These are phyloP conservation scores for Elaphurus davidianus DNA, from an alignment of 2,113 vertebrate species.

Conservation along the genomic window DNA sequence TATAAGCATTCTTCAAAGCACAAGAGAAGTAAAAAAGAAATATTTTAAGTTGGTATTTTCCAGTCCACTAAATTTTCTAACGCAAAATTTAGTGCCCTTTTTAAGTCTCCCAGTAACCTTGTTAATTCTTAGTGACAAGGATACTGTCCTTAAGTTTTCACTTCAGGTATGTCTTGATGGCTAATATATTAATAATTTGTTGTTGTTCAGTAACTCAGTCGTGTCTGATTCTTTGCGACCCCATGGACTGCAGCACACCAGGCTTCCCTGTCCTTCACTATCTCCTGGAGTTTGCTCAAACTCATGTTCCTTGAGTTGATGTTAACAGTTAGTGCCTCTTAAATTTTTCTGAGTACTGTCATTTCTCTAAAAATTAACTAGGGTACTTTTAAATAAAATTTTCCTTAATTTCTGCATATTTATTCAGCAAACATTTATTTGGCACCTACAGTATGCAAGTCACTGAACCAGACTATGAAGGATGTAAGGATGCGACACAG, in stretches of 20 bases:
- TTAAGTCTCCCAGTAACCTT: not conserved
- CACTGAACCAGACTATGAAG: not conserved
- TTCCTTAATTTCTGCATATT: not conserved
- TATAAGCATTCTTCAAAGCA: not conserved
- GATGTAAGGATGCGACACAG: not conserved
- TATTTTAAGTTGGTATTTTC: conserved; percentile 10
- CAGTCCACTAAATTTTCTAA: not conserved
- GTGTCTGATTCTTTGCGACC: not conserved
- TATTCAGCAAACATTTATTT: not conserved
- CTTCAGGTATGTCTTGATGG: not conserved
- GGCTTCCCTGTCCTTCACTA: not conserved
- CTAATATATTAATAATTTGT: not conserved
- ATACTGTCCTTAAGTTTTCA: not conserved
- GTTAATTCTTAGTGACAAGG: not conserved
- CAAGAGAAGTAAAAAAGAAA: not conserved
- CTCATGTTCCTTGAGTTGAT: not conserved
- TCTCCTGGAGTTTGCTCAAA: not conserved
- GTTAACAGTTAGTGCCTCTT: not conserved
- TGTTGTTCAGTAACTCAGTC: not conserved
- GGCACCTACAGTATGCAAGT: not conserved
- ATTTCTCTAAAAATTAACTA: not conserved
- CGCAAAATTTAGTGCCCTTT: not conserved
- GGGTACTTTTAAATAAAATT: not conserved
- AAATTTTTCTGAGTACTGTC: not conserved
- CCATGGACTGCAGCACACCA: not conserved